Evolutionary conservation across 2,888 invertebrate genomes (phyloP), one percentile per base, ranked within the genome.

Genomic region (Alitta virens): DNA sequence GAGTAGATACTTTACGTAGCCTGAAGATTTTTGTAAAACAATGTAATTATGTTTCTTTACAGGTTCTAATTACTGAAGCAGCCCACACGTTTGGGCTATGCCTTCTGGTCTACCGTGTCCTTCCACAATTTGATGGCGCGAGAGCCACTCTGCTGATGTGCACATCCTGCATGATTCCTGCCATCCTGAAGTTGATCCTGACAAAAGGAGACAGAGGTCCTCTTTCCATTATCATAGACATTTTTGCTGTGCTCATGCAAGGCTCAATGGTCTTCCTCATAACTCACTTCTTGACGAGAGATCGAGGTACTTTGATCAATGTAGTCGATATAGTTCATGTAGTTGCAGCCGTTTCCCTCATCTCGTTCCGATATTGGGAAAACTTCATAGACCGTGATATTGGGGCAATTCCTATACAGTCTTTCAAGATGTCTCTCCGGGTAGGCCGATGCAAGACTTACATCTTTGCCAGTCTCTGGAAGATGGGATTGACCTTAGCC

Each of bases 81-180:
- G 62, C 63, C 0, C 69, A 69, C 33, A 63, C 68, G 3, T 64
- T 78, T 49, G 79, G 79, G 5, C 66, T 78, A n/a, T 75, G 75
- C 56, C 70, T 78, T 51, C 66, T 78, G n/a, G 73, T 78, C 38
- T 78, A 77, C 63, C 69, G 74, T 21, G 75, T 79, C n/a, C 68
- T 79, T 24, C 79, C 79, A 5, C 63, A 70, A 53, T 69, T 75
- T 61, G 79, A 79, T 67, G 72, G 77, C 68, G 65, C 80, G 56
- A 73, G 79, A n/a, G 79, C 78, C 3, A 68, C 78, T 21, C 70
- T 78, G 21, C 65, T 79, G 25, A 76, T 78, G 57, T 74, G 76
- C 60, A 75, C 78, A 21, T 69, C 77, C 3, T 76, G 77, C 62
- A 74, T 75, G 53, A 67, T 80, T 2, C 81, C 81, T 0, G 74